Conservation (phyloP, 2,797 vertebrate species). For the Pangasius macronema region DNA sequence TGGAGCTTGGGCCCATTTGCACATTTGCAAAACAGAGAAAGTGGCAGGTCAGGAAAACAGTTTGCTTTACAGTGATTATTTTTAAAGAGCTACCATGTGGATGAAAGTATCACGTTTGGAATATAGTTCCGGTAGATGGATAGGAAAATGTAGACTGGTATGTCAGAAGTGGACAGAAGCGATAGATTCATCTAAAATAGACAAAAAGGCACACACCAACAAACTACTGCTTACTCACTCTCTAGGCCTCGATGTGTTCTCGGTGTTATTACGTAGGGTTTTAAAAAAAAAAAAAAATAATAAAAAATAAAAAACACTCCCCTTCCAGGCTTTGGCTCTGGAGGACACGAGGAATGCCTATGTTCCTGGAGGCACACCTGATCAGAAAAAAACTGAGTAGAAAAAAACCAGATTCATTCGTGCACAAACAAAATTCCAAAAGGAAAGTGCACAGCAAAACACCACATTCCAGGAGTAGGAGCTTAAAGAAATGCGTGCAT, state of each 20-base stretch:
- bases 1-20: conserved; percentile 15
- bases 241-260: neutral
- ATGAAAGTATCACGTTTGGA: neutral
- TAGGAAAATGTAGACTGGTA: neutral
- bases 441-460: conserved; percentile 48
- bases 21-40: conserved; percentile 51
- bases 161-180: neutral
- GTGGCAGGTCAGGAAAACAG: conserved; percentile 32
- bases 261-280: neutral
- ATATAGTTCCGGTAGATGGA: neutral
- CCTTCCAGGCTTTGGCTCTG: neutral
- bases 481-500: conserved; percentile 40
- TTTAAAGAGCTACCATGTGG: neutral
- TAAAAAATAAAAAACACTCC: neutral
- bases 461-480: conserved; percentile 51
- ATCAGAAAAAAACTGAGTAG: conserved; percentile 3
- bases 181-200: neutral
- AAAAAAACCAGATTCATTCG: conserved; percentile 16
- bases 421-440: conserved; percentile 30
- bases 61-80: neutral
- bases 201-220: neutral
- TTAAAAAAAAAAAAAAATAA: neutral
- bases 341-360: conserved; percentile 21
- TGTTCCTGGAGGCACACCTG: conserved; percentile 53
- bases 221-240: neutral